Evolutionary conservation across 2,888 invertebrate genomes (phyloP).

Genomic region (Tinea pellionella): DNA sequence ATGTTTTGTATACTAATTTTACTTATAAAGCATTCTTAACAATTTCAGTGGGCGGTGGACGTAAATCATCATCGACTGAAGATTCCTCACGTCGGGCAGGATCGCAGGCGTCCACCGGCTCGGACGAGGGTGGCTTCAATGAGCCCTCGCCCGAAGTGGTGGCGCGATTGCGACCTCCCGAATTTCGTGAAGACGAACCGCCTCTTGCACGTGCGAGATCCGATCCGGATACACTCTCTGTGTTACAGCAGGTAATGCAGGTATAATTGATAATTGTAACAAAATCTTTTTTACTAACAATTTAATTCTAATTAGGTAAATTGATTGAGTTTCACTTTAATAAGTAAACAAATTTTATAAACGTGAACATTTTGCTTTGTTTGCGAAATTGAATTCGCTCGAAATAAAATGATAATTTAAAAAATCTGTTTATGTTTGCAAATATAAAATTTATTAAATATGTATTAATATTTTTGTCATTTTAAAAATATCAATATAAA

Average conservation of each 20-base stretch:
- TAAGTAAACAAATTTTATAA: too few relatives aligned
- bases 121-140: constrained; percentile 79
- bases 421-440: too few relatives aligned
- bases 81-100: constrained; percentile 71
- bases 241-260: constrained; percentile 49
- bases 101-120: constrained; percentile 75
- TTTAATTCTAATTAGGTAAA: too few relatives aligned
- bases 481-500: too few relatives aligned
- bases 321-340: too few relatives aligned
- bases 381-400: too few relatives aligned
- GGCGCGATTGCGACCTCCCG: constrained; percentile 66
- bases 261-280: not conserved
- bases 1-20: not conserved
- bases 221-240: constrained; percentile 59
- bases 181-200: constrained; percentile 45
- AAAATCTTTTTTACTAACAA: too few relatives aligned
- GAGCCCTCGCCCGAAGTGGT: constrained; percentile 78
- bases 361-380: too few relatives aligned
- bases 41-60: constrained; percentile 53
- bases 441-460: too few relatives aligned
- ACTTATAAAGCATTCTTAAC: not conserved
- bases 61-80: constrained; percentile 65
- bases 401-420: too few relatives aligned
- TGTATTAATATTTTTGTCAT: too few relatives aligned
- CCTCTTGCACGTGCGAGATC: constrained; percentile 36